phyloP scores from a whole-genome alignment of 2,797 vertebrate genomes.

The Urosaurus nigricauda region DNA sequence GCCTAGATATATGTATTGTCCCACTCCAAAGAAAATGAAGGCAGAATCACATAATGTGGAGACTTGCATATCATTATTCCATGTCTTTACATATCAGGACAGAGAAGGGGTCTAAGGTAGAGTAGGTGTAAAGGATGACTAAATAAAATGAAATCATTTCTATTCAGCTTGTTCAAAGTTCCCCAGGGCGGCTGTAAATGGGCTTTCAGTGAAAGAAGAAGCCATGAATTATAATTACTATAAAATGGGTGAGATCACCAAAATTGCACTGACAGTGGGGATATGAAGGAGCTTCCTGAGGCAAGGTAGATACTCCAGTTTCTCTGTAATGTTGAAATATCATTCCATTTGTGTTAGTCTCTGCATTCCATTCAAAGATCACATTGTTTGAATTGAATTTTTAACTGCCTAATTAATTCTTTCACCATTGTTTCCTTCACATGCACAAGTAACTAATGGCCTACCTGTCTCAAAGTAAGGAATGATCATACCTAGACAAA shows the following conservation, averaged over 20 bases:
- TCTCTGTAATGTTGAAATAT: not conserved
- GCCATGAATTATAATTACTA: not conserved
- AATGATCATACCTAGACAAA: not conserved
- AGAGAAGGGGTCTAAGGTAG: constrained; percentile 36
- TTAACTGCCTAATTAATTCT: not conserved
- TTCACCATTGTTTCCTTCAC: not conserved
- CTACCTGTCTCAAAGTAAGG: not conserved
- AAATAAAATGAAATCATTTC: constrained; percentile 1
- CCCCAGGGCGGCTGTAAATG: not conserved
- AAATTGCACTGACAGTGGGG: not conserved
- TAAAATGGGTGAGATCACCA: constrained; percentile 4
- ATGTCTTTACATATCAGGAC: not conserved
- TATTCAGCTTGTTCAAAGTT: not conserved
- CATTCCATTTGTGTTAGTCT: not conserved
- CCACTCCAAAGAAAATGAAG: constrained; percentile 62
- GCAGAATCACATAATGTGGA: constrained; percentile 68
- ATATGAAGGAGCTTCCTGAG: not conserved
- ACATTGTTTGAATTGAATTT: not conserved
- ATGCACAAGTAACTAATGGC: not conserved
- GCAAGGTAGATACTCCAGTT: not conserved
- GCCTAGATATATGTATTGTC: constrained; percentile 52
- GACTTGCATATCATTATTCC: constrained; percentile 57
- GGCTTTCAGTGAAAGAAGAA: not conserved
- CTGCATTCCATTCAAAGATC: not conserved
- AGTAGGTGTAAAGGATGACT: constrained; percentile 18